These are phyloP conservation scores for Microplitis deprimator DNA, from an alignment of 2,888 invertebrate genomes.

Conservation along the genomic window DNA sequence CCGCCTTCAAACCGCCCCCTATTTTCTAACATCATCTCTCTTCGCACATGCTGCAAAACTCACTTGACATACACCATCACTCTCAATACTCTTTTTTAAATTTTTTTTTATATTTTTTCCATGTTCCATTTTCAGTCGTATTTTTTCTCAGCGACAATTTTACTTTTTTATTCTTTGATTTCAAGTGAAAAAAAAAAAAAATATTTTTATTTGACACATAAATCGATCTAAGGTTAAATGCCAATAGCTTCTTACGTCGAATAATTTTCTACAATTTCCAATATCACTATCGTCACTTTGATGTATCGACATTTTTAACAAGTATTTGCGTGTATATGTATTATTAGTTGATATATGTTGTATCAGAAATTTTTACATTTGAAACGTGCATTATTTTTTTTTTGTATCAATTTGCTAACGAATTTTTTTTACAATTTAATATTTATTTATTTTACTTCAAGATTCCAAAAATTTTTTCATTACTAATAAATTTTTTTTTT, in stretches of 20 bases:
- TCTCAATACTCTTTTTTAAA: conserved; percentile 11
- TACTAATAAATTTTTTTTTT: too few species aligned
- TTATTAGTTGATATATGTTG: too few species aligned
- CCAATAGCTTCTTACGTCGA: not conserved
- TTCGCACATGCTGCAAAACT: conserved; percentile 8
- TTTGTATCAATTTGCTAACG: too few species aligned
- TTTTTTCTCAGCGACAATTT: too few species aligned
- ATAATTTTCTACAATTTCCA: conserved; percentile 4
- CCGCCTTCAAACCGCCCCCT: conserved; percentile 64
- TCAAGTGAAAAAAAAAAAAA: too few species aligned
- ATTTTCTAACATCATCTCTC: conserved; percentile 1
- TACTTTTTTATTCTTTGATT: too few species aligned
- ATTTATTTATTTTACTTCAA: too few species aligned
- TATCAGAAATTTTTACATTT: too few species aligned
- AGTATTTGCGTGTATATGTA: not conserved
- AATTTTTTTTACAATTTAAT: too few species aligned
- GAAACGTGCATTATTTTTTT: too few species aligned
- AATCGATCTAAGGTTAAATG: conserved; percentile 6
- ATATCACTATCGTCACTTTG: conserved; percentile 6
- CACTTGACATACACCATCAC: not conserved
- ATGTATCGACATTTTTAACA: conserved; percentile 7
- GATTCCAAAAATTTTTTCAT: too few species aligned
- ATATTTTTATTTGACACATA: not conserved
- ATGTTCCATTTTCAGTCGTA: too few species aligned
- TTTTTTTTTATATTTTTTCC: conserved; percentile 21